Conservation (phyloP, 2,888 invertebrate genomes). For the Liopterus haemorrhoidalis region DNA sequence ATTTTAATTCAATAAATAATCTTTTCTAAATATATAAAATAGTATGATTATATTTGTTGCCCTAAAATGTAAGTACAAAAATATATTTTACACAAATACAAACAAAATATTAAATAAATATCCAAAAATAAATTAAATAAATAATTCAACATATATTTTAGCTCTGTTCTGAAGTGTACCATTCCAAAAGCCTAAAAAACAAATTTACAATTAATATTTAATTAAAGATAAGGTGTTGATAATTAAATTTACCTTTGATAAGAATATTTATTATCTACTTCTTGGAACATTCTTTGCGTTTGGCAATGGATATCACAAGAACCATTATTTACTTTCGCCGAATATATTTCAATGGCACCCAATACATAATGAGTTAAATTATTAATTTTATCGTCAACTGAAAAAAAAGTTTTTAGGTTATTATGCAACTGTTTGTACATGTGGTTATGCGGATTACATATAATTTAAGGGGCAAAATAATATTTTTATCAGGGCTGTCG, state of each 20-base stretch:
- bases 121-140: constrained; percentile 3
- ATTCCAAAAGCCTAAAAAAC: constrained; percentile 10
- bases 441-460: too few relatives aligned
- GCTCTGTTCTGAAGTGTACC: constrained; percentile 10
- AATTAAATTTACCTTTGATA: constrained; percentile 17
- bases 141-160: constrained; percentile 2
- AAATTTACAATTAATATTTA: constrained; percentile 1
- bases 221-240: constrained; percentile 1
- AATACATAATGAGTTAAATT: constrained; percentile 22
- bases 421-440: too few relatives aligned
- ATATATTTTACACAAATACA: too few relatives aligned
- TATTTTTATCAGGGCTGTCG: too few relatives aligned
- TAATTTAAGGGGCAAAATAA: too few relatives aligned
- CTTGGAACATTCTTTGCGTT: background rate
- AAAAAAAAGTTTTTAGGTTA: too few relatives aligned
- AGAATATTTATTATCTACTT: constrained; percentile 16
- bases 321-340: constrained; percentile 12
- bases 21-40: too few relatives aligned
- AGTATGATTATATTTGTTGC: too few relatives aligned
- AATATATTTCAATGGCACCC: constrained; percentile 28
- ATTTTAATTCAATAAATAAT: too few relatives aligned
- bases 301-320: constrained; percentile 4
- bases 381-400: constrained; percentile 14
- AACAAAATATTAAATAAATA: constrained; percentile 4
- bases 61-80: too few relatives aligned